Conservation (phyloP, 2,888 invertebrate genomes). For the Apamea epomidion region DNA sequence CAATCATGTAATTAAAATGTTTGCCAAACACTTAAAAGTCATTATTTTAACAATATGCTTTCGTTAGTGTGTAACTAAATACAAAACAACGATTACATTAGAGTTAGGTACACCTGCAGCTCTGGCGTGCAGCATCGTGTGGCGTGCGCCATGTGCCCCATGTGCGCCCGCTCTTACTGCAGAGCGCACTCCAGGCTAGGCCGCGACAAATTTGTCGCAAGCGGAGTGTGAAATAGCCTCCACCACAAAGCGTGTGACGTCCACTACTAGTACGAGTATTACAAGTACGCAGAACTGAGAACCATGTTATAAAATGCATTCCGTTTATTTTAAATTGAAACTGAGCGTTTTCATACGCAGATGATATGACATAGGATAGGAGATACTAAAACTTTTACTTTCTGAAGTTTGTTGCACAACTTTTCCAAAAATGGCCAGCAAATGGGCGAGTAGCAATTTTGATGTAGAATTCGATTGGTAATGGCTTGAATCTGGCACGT, state of each 20-base stretch:
- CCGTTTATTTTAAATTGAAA: background rate
- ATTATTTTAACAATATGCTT: background rate
- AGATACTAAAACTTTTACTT: background rate
- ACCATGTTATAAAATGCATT: background rate
- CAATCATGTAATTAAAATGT: background rate
- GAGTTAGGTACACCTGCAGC: background rate
- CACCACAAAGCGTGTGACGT: background rate
- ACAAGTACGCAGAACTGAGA: background rate
- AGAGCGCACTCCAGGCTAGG: background rate
- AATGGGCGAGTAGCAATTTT: conserved; percentile 18
- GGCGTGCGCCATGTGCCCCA: background rate
- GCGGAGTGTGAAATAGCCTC: conserved; percentile 32
- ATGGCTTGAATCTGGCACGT: conserved; percentile 41
- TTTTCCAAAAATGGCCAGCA: conserved; percentile 11
- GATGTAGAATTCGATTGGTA: conserved; percentile 43
- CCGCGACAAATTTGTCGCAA: conserved; percentile 18
- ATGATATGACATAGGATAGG: background rate
- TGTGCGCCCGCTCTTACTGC: background rate
- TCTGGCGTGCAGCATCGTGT: background rate
- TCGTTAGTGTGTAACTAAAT: background rate
- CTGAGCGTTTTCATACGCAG: background rate
- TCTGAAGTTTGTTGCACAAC: background rate
- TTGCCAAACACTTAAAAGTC: background rate
- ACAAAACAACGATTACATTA: background rate
- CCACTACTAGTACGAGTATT: background rate